Percentiles rank a stretch among this genome's conserved stretches.
Evolutionary conservation across 2,797 vertebrate species (phyloP).

Genomic region (Falco peregrinus): DNA sequence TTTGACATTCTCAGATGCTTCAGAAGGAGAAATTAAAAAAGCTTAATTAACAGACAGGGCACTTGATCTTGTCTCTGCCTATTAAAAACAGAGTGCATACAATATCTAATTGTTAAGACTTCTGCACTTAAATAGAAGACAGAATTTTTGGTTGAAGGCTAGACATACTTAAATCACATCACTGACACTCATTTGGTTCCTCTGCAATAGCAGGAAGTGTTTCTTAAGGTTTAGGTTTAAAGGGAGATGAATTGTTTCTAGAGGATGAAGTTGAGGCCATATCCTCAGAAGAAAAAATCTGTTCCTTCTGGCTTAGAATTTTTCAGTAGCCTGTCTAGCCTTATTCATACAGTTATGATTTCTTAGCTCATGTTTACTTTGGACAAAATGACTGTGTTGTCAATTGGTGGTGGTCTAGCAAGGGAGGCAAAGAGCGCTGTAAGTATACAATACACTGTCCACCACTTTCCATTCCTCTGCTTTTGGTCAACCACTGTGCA

Average conservation of each 20-base stretch:
- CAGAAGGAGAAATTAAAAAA: background rate
- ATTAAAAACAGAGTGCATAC: background rate
- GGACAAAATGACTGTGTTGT: background rate
- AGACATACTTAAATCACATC: background rate
- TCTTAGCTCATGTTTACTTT: background rate
- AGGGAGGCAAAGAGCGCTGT: background rate
- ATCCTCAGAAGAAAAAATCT: background rate
- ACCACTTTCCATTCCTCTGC: background rate
- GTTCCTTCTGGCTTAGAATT: background rate
- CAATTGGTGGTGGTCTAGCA: background rate
- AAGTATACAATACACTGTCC: background rate
- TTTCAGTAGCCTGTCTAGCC: background rate
- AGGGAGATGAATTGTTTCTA: conserved; percentile 1
- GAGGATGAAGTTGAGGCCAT: background rate
- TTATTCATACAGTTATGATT: background rate
- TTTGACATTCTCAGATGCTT: background rate
- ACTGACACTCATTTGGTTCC: background rate
- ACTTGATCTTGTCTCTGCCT: background rate
- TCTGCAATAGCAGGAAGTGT: background rate
- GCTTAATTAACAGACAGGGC: conserved; percentile 53
- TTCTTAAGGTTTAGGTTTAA: conserved; percentile 30
- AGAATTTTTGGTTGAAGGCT: background rate
- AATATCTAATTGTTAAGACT: background rate
- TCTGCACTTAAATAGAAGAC: background rate
- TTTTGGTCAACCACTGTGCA: background rate